These are phyloP conservation scores for Pteromalus puparum DNA, from an alignment of 1,140 invertebrate species.

Conservation along the genomic window DNA sequence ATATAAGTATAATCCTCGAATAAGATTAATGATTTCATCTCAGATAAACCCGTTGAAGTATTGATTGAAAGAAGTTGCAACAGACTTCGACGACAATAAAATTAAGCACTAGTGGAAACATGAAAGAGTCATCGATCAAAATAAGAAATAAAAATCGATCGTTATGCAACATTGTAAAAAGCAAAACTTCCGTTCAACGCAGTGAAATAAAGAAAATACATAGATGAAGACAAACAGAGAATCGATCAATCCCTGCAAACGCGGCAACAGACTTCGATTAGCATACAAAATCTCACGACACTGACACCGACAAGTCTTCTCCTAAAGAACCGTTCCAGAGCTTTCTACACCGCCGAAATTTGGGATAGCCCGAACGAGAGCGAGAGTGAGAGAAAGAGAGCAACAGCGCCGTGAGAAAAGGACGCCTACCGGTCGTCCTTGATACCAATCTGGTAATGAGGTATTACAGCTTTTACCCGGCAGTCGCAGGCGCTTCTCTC, in stretches of 20 bases:
- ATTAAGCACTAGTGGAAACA: background rate
- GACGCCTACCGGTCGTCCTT: slow-evolving; percentile 41
- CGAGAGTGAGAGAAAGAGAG: slow-evolving; percentile 17
- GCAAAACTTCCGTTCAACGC: no score
- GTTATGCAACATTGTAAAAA: no score
- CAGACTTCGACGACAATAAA: no score
- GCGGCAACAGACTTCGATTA: background rate
- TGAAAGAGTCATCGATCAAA: no score
- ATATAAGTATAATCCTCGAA: no score
- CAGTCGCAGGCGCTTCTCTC: background rate
- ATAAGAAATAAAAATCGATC: no score
- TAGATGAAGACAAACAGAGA: background rate
- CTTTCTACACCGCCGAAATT: background rate
- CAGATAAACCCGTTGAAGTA: no score
- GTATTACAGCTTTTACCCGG: slow-evolving; percentile 43
- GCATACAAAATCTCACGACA: background rate
- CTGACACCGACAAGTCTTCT: background rate
- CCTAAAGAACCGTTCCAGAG: background rate
- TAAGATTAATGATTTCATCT: no score
- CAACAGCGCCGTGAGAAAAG: slow-evolving; percentile 21
- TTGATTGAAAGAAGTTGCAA: no score
- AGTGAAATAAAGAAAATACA: background rate
- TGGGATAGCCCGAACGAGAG: background rate
- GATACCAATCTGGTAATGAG: slow-evolving; percentile 49
- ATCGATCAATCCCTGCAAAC: background rate